Evolutionary conservation across 2,888 invertebrate genomes (phyloP).

Genomic region (Conchocele bisecta): DNA sequence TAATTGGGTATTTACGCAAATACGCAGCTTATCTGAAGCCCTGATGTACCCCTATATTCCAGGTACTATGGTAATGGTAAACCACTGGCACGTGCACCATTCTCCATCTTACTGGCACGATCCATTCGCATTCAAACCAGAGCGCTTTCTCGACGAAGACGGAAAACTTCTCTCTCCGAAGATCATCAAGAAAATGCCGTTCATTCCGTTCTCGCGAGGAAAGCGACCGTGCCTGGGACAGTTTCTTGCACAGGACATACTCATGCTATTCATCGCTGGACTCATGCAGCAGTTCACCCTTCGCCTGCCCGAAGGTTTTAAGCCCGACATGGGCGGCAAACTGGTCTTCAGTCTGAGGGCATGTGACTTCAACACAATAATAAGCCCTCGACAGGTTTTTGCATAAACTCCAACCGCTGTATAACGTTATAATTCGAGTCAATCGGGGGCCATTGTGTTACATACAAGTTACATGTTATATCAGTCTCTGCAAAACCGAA

Average conservation of each 20-base stretch:
- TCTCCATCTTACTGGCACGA: slow-evolving; percentile 59
- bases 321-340: slow-evolving; percentile 39
- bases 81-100: slow-evolving; percentile 63
- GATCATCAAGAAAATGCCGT: slow-evolving; percentile 48
- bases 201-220: slow-evolving; percentile 62
- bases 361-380: slow-evolving; percentile 3
- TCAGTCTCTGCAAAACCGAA: no score
- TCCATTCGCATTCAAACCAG: slow-evolving; percentile 59
- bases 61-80: slow-evolving; percentile 61
- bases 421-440: no score
- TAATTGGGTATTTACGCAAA: no score
- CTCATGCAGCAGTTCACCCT: slow-evolving; percentile 30
- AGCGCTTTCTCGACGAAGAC: slow-evolving; percentile 60
- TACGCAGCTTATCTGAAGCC: no score
- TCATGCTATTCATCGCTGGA: slow-evolving; percentile 45
- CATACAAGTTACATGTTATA: no score
- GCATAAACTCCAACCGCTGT: not conserved
- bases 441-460: no score
- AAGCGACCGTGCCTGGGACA: slow-evolving; percentile 62
- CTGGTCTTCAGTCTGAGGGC: slow-evolving; percentile 33
- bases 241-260: slow-evolving; percentile 39
- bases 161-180: slow-evolving; percentile 39
- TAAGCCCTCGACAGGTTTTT: not conserved
- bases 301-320: slow-evolving; percentile 18
- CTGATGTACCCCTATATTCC: no score